These are phyloP conservation scores for Rhimphoctona megacephalus DNA, from an alignment of 2,888 invertebrate species.

Conservation along the genomic window DNA sequence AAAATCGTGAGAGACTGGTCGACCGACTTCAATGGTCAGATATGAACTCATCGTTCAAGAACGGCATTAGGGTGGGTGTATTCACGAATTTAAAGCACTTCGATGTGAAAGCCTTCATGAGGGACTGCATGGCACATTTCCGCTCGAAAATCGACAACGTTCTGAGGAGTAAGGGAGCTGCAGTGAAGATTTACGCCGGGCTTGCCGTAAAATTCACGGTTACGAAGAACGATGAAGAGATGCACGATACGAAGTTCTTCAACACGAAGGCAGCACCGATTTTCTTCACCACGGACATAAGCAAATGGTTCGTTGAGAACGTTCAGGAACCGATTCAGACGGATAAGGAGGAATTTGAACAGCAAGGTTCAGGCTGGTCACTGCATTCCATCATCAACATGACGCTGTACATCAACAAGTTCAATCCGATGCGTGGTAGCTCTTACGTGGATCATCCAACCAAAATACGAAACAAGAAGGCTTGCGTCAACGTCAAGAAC, in stretches of 20 bases:
- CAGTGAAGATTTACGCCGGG: constrained; percentile 65
- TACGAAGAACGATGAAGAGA: too few species aligned
- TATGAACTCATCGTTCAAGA: too few species aligned
- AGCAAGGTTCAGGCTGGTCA: too few species aligned
- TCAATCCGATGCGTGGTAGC: too few species aligned
- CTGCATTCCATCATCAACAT: too few species aligned
- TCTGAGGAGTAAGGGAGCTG: not conserved
- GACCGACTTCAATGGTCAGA: not conserved
- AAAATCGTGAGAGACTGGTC: not conserved
- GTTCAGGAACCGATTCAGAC: constrained; percentile 64
- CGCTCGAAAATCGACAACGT: not conserved
- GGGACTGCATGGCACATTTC: constrained; percentile 21
- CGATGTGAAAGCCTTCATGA: constrained; percentile 34
- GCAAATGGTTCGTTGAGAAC: constrained; percentile 69
- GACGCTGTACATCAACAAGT: too few species aligned
- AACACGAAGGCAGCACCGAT: constrained; percentile 68
- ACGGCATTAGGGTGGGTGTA: too few species aligned
- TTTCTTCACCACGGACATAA: constrained; percentile 68
- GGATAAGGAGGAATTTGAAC: constrained; percentile 73
- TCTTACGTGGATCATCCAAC: too few species aligned
- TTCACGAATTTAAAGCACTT: constrained; percentile 40
- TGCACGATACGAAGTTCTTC: too few species aligned
- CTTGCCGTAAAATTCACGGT: constrained; percentile 69
- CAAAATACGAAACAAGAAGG: too few species aligned
- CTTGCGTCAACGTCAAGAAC: constrained; percentile 66